Conservation (phyloP, 2,113 vertebrate species). For the Arizona elegans region DNA sequence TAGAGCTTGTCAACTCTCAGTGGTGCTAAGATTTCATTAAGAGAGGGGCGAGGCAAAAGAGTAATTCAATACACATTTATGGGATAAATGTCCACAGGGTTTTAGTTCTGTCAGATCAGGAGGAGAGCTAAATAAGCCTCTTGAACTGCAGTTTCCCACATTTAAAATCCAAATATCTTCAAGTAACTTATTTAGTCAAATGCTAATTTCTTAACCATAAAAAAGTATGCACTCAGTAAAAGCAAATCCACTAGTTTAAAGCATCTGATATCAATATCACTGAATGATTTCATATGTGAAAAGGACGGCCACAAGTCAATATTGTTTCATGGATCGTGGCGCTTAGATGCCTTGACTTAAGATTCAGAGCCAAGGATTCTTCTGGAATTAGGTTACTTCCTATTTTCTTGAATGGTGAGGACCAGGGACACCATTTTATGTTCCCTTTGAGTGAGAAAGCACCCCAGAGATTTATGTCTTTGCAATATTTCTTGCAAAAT, state of each 20-base stretch:
- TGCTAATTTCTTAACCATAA: constrained; percentile 10
- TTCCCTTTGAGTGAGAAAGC: neutral
- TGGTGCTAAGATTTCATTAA: constrained; percentile 42
- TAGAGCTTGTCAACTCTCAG: constrained; percentile 31
- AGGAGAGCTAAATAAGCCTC: neutral
- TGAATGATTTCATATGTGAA: neutral
- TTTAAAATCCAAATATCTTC: neutral
- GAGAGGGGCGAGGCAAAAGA: neutral
- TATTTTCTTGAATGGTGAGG: neutral
- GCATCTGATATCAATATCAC: neutral
- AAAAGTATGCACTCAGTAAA: constrained; percentile 7
- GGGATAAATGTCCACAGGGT: constrained; percentile 22
- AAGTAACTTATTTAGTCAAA: constrained; percentile 34
- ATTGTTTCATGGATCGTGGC: neutral
- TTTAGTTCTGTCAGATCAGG: constrained; percentile 14
- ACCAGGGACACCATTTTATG: neutral
- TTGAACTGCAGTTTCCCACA: constrained; percentile 22
- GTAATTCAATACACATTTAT: constrained; percentile 34
- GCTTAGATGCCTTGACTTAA: neutral
- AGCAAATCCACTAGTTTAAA: neutral
- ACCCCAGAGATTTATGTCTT: neutral
- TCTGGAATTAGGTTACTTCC: neutral
- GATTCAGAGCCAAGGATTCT: neutral
- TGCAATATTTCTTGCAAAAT: neutral
- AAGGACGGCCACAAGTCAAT: neutral